Conservation (phyloP, 1,140 invertebrate genomes). For the Pogonomyrmex californicus region DNA sequence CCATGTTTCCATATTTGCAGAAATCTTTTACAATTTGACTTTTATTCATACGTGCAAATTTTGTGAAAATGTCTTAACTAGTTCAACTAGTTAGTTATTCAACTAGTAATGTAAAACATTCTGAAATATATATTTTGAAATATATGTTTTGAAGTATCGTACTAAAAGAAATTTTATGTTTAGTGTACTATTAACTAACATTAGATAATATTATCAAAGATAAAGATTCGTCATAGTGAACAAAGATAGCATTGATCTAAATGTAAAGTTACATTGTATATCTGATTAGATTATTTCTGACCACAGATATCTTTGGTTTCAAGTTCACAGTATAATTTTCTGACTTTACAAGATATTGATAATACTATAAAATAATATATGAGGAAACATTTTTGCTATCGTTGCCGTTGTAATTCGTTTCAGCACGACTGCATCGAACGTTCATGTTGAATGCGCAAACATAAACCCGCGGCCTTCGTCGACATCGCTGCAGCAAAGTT, state of each 20-base stretch:
- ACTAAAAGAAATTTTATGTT: not conserved
- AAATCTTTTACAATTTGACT: not conserved
- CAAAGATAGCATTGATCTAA: not conserved
- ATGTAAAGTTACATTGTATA: not conserved
- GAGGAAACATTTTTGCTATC: not conserved
- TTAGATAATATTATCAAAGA: not conserved
- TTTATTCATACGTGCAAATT: not conserved
- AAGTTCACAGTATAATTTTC: not conserved
- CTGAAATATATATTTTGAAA: not conserved
- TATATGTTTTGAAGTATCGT: not conserved
- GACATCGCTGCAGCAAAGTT: conserved; percentile 15
- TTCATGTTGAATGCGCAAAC: conserved; percentile 74
- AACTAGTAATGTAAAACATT: not conserved
- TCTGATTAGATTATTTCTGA: conserved; percentile 19
- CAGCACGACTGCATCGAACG: not conserved
- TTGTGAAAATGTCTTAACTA: not conserved
- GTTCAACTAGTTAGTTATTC: too few relatives aligned
- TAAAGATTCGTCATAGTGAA: not conserved
- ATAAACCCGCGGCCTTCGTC: conserved; percentile 46
- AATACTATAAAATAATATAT: not conserved
- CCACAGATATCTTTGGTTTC: not conserved
- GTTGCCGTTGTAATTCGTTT: conserved; percentile 18
- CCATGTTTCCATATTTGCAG: not conserved
- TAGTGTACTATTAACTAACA: not conserved
- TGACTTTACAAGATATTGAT: not conserved